These are phyloP conservation scores for Percopsis transmontana DNA, from an alignment of 2,113 vertebrate species.

Conservation along the genomic window DNA sequence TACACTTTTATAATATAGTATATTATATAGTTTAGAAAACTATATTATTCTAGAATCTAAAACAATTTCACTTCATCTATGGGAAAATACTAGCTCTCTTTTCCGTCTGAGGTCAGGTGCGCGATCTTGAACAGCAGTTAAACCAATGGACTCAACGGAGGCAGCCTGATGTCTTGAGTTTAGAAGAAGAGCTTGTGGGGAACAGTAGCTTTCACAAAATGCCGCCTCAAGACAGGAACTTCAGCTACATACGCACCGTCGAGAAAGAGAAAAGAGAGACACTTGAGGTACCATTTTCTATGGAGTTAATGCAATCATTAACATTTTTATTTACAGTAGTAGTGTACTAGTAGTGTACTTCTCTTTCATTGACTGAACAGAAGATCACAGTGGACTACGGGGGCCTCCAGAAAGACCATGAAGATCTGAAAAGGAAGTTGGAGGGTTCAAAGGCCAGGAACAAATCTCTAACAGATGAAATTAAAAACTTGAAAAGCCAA, in stretches of 20 bases:
- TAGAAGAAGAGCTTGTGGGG: conserved; percentile 65
- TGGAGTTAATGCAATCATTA: not conserved
- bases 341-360: not conserved
- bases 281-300: conserved; percentile 77
- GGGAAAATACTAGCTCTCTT: not conserved
- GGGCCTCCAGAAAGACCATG: conserved; percentile 78
- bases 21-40: no score
- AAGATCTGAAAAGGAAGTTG: conserved; percentile 82
- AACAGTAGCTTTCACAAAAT: conserved; percentile 65
- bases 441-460: conserved; percentile 84
- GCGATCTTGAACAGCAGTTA: conserved; percentile 88
- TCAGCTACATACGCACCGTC: conserved; percentile 82
- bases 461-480: conserved; percentile 79
- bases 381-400: conserved; percentile 79
- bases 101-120: conserved; percentile 73
- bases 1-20: no score
- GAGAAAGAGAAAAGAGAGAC: conserved; percentile 87
- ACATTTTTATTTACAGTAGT: not conserved
- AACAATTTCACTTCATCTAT: not conserved
- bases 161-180: conserved; percentile 46
- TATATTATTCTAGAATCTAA: not conserved
- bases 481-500: conserved; percentile 85
- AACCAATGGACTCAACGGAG: conserved; percentile 64
- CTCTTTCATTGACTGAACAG: conserved; percentile 50
- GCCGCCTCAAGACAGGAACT: conserved; percentile 81